These are phyloP conservation scores for Digitonthophagus gazella DNA, from an alignment of 2,888 invertebrate genomes.

Conservation along the genomic window DNA sequence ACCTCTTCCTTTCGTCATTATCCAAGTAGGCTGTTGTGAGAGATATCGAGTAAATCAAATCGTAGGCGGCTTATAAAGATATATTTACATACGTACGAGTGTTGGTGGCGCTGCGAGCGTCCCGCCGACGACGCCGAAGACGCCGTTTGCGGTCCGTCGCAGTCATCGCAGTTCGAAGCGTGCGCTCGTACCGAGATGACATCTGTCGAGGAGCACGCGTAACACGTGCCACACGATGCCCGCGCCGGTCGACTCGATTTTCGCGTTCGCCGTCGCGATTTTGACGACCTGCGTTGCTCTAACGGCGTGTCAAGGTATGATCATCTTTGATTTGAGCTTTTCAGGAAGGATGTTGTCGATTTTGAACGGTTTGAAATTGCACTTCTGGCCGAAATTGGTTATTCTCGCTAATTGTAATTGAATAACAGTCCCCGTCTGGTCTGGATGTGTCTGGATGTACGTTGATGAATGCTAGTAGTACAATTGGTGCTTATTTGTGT, in stretches of 20 bases:
- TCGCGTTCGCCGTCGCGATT: too few species aligned
- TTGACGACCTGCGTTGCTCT: too few species aligned
- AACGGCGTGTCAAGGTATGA: too few species aligned
- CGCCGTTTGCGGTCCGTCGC: background rate
- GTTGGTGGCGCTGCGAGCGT: background rate
- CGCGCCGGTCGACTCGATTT: background rate
- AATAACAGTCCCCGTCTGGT: background rate
- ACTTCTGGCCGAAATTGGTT: too few species aligned
- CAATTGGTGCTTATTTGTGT: slow-evolving; percentile 15
- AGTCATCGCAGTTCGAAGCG: background rate
- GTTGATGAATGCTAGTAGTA: slow-evolving; percentile 1
- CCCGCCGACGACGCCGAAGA: background rate
- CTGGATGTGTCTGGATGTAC: background rate
- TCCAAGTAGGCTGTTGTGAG: too few species aligned
- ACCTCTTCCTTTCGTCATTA: too few species aligned
- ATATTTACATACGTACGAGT: background rate
- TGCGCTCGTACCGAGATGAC: background rate
- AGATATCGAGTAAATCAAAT: too few species aligned
- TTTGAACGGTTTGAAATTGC: too few species aligned
- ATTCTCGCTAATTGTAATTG: background rate
- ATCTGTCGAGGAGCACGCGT: background rate
- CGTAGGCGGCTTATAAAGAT: too few species aligned
- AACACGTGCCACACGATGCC: background rate
- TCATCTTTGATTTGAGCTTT: too few species aligned
- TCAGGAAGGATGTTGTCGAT: too few species aligned